Evolutionary conservation across 2,113 vertebrate genomes (phyloP), one percentile per base, ranked within the genome.

Genomic region (Opisthocomus hoazin): DNA sequence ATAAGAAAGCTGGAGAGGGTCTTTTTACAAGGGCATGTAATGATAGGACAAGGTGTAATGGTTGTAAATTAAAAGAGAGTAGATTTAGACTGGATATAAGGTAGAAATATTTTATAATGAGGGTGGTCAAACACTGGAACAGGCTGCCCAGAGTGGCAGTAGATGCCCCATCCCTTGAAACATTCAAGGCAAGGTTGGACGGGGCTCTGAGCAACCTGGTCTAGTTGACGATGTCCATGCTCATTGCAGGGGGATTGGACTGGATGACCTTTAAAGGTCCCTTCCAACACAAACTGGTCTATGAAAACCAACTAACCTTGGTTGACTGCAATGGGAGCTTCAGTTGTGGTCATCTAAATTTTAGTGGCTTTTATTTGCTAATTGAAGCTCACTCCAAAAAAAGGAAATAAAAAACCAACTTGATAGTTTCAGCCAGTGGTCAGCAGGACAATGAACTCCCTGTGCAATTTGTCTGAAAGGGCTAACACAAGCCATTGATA

Each of bases 291-390:
- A 83, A 75, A 45, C 36, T 24, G 3, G 66, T 87, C 21, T 41
- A 1, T 53, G 68, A 68, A 84, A 89, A 78, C 29, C 29, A 37
- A 9, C 22, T n/a, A 63, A 11, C 23, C 17, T 75, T 43, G 27
- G 30, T 45, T 80, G 54, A 73, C 58, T 84, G 51, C 17, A 66
- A 5, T 24, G 29, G 29, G n/a, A 89, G 26, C 29, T 91, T 84
- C 77, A 57, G 19, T 77, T 86, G 60, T 84, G 60, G 53, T 74
- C 29, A 46, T 89, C 64, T 84, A 37, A 84, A 61, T 87, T 37
- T 48, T 81, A 89, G 77, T 82, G 50, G 22, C 73, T 93, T 95
- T 93, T 70, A 78, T 75, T 69, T 95, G 45, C 66, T 80, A 46
- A 64, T 39, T 94, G 41, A 48, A 86, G 77, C 64, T 94, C 19